Percentiles rank a stretch among this genome's conserved stretches.
Evolutionary conservation across 2,113 vertebrate species (phyloP).

Genomic region (Tamias sibiricus): DNA sequence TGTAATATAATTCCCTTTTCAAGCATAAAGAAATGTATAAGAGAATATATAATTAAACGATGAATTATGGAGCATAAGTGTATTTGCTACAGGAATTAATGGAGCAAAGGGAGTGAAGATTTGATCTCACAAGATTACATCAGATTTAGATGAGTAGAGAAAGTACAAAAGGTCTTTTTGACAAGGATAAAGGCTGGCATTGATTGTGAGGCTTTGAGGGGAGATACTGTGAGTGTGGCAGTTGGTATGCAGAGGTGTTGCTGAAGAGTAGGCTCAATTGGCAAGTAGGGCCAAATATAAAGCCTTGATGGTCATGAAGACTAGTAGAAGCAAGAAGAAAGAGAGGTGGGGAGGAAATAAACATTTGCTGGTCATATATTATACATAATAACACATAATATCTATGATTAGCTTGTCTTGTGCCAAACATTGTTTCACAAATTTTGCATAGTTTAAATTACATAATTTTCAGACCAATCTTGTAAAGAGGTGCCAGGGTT

Average conservation of each 20-base stretch:
- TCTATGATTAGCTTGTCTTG: background rate
- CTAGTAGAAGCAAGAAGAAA: background rate
- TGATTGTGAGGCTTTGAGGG: background rate
- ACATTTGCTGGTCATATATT: background rate
- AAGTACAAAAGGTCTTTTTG: background rate
- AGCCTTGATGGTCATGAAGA: background rate
- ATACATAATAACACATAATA: background rate
- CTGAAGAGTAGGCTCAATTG: background rate
- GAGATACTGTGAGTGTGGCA: background rate
- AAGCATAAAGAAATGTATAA: background rate
- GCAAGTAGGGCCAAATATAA: background rate
- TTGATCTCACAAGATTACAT: background rate
- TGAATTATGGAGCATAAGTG: background rate
- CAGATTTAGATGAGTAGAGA: background rate
- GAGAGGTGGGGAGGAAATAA: background rate
- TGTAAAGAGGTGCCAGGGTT: background rate
- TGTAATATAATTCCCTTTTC: background rate
- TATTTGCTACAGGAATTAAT: background rate
- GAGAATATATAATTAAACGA: background rate
- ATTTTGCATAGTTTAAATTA: background rate
- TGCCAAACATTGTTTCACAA: background rate
- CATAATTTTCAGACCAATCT: background rate
- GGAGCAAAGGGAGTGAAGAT: background rate
- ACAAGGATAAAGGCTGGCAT: background rate
- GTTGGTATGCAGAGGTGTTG: background rate